Percentiles rank a stretch among this genome's conserved stretches.
Evolutionary conservation across 2,888 invertebrate species (phyloP).

Genomic region (Malacosoma neustria): DNA sequence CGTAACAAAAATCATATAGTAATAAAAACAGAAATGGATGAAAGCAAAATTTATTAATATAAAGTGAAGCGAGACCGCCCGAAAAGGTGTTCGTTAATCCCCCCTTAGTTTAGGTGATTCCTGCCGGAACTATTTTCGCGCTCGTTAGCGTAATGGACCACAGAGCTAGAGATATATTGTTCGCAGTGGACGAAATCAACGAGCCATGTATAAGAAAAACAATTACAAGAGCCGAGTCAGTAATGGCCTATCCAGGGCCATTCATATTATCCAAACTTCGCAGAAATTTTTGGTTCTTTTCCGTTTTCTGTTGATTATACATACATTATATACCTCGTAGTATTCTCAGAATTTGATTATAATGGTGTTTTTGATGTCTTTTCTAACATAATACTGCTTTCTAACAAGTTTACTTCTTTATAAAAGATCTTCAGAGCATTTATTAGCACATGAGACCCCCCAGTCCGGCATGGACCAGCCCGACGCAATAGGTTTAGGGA

Average conservation of each 20-base stretch:
- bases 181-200: slow-evolving; percentile 41
- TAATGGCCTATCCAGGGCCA: slow-evolving; percentile 25
- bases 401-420: too few relatives aligned
- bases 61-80: slow-evolving; percentile 10
- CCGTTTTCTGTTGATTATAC: too few relatives aligned
- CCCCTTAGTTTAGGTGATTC: slow-evolving; percentile 33
- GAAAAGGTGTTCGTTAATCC: slow-evolving; percentile 32
- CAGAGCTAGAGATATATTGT: slow-evolving; percentile 52
- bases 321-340: too few relatives aligned
- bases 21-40: slow-evolving; percentile 1
- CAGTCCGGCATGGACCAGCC: too few relatives aligned
- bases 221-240: slow-evolving; percentile 23
- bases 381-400: too few relatives aligned
- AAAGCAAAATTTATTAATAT: slow-evolving; percentile 13
- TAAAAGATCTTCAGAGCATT: too few relatives aligned
- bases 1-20: not conserved
- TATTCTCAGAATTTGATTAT: too few relatives aligned
- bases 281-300: too few relatives aligned
- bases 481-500: too few relatives aligned
- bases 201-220: slow-evolving; percentile 39
- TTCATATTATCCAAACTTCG: too few relatives aligned
- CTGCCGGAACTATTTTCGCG: slow-evolving; percentile 47
- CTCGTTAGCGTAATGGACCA: slow-evolving; percentile 59
- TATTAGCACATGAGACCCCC: too few relatives aligned
- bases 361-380: too few relatives aligned